These are phyloP conservation scores for Taurulus bubalis DNA, from an alignment of 2,113 vertebrate species.

Conservation along the genomic window DNA sequence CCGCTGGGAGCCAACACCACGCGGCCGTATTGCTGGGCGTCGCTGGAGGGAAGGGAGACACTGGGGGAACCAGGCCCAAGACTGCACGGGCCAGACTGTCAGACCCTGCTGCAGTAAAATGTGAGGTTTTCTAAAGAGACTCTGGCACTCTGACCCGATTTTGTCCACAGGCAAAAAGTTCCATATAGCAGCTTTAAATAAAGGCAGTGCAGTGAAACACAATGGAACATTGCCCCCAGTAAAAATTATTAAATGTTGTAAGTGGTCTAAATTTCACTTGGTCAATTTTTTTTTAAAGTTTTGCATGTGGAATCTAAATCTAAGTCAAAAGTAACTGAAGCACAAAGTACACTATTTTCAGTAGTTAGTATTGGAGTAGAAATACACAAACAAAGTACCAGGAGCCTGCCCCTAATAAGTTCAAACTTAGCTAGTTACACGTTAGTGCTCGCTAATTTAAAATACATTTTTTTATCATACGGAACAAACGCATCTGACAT, in stretches of 20 bases:
- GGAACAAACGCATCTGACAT: too few species aligned
- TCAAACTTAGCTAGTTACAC: not conserved
- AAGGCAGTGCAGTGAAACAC: not conserved
- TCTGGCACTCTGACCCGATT: too few species aligned
- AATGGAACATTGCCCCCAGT: not conserved
- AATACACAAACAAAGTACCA: not conserved
- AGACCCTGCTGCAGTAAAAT: too few species aligned
- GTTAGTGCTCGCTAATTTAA: not conserved
- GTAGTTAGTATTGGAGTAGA: not conserved
- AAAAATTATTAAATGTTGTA: not conserved
- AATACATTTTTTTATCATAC: not conserved
- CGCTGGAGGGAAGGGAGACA: too few species aligned
- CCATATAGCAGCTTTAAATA: not conserved
- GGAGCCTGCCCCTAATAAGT: not conserved
- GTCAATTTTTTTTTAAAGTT: not conserved
- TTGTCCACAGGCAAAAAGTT: not conserved
- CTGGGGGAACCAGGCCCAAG: too few species aligned
- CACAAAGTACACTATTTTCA: not conserved
- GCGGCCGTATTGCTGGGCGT: too few species aligned
- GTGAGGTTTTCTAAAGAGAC: too few species aligned
- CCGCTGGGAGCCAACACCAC: too few species aligned
- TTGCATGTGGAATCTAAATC: not conserved
- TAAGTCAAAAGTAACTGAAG: not conserved
- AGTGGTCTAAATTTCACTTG: not conserved
- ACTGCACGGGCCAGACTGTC: too few species aligned